Base-by-base conservation (phyloP, 2,797 vertebrate species). In the Enteromius fasciolatus region DNA sequence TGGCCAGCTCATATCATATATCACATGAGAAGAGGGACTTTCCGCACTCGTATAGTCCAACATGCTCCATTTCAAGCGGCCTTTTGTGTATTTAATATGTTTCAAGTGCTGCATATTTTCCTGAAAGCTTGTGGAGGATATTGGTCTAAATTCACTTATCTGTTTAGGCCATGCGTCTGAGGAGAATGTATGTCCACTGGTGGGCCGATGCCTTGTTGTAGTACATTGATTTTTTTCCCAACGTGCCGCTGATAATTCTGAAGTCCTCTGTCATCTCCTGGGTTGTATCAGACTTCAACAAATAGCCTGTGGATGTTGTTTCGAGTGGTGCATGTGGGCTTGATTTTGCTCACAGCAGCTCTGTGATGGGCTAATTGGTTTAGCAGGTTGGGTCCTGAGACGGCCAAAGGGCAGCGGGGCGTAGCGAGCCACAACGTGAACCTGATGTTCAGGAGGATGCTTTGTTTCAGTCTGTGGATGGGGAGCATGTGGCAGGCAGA, bases 281-380 rank as follows among this genome's bases (percentile, higher is more conserved):
- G 76, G 28, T 85, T 83, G 73, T 80, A 73, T 78, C 57, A 54
- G 76, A 76, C 82, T 86, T 85, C 20, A 73, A 83, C 67, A 82
- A 79, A 86, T 84, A 85, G 82, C 85, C 85, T 52, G 76, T 82
- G 85, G 85, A 74, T 86, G 84, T 84, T 68, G 66, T 85, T 82
- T 78, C 31, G 69, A 76, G 76, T 41, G 18, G 44, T 67, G 82
- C 85, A 86, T 86, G 77, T 87, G 87, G 87, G 80, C 82, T 80
- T 89, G 84, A 86, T 88, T 86, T 88, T 46, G 68, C 83, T 84
- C 69, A 59, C 79, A 79, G 81, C 88, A 83, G 87, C 83, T 84
- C 86, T 86, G 79, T 88, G 87, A 88, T 87, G 80, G 88, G 78
- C 86, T 91, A 90, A 91, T 90, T 91, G 88, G 89, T 91, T 91